Base-by-base conservation (phyloP, 2,113 vertebrate species). In the Rhombomys opimus region DNA sequence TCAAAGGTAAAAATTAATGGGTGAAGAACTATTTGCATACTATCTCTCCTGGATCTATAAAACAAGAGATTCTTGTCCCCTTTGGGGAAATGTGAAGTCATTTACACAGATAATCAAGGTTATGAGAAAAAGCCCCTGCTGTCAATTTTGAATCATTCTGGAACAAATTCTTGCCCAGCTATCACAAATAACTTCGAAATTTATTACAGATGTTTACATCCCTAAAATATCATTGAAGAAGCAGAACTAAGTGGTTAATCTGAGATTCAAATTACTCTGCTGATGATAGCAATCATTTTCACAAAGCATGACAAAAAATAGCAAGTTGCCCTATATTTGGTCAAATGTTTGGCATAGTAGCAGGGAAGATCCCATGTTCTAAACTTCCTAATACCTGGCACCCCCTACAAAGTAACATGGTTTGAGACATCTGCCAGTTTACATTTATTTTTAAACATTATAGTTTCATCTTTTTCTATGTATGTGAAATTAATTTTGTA, bases 181-280 rank as follows among this genome's bases (percentile, higher is more conserved):
- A 95, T 92, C 91, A 96, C 78, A 95, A 97, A 91, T 90, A 95
- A 95, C 73, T 95, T 76, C 70, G 91, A 93, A 97, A 96, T 85
- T 77, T 54, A 95, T 93, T 84, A 90, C 96, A 97, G 93, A 93
- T 96, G 97, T 77, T 89, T 77, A 81, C 41, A 76, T n/a, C 2
- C 57, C 20, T 89, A 57, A 89, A 86, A 63, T 90, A 96, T 76
- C 88, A 41, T 92, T 67, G 65, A 94, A 73, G 92, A 95, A 93
- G 72, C 35, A 46, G 91, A 93, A 90, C 52, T 90, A 94, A 96
- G 93, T 94, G 38, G 54, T 94, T 93, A 96, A 93, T 85, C 59
- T 90, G 65, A 96, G 52, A 94, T 70, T 94, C 57, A 52, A 25
- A 91, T 95, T 95, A 88, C 50, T 72, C 65, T 77, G 25, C 41